Percentiles rank a stretch among this genome's conserved stretches.
phyloP scores from a whole-genome alignment of 92 coral and sea anemone genomes.

The Pocillopora meandrina region DNA sequence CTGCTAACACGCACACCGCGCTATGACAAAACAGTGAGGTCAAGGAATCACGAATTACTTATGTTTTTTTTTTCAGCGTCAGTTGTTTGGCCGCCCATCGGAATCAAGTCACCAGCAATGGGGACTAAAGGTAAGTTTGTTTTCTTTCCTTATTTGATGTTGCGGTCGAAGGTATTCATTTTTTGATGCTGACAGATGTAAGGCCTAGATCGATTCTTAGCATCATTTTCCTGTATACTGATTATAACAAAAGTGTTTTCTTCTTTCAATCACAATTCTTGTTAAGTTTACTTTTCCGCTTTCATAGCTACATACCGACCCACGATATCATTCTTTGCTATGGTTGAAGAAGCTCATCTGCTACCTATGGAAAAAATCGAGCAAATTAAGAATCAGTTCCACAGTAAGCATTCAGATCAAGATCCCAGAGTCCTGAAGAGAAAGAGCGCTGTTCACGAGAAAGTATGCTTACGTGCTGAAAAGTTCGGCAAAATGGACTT shows the following conservation, averaged over 20 bases:
- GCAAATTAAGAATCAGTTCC: background rate
- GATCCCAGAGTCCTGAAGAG: background rate
- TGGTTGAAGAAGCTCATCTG: conserved; percentile 27
- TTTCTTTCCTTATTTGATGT: background rate
- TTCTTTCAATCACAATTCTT: background rate
- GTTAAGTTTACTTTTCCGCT: background rate
- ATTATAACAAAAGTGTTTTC: too few relatives aligned
- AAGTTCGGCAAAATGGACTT: conserved; percentile 5
- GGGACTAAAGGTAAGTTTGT: background rate
- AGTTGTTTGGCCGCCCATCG: conserved; percentile 31
- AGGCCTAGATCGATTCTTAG: too few relatives aligned
- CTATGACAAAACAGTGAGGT: background rate
- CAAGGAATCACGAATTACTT: background rate
- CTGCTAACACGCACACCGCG: too few relatives aligned
- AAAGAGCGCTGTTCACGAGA: background rate
- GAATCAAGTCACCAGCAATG: conserved; percentile 5
- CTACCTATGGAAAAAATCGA: conserved; percentile 10
- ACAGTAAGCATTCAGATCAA: background rate
- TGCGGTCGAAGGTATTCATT: too few relatives aligned
- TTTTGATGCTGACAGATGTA: too few relatives aligned
- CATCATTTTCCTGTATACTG: too few relatives aligned
- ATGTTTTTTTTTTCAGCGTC: background rate
- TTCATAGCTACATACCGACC: background rate
- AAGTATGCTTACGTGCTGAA: background rate
- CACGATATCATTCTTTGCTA: conserved; percentile 10